Evolutionary conservation across 2,113 vertebrate genomes (phyloP).

Genomic region (Phaethornis superciliosus): DNA sequence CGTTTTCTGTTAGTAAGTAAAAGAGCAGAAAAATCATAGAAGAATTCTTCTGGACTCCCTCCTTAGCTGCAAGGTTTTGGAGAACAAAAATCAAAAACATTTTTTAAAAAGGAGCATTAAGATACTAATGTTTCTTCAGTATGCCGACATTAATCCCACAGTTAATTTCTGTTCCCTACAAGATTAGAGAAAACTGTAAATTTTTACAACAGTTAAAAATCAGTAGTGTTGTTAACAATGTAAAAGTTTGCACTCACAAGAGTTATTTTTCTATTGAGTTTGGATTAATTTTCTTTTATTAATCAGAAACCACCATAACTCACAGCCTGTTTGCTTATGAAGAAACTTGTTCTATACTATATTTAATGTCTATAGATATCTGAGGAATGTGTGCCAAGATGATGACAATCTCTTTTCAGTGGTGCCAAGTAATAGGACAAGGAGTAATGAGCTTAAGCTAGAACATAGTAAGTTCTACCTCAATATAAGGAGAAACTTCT

Average conservation of each 20-base stretch:
- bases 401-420: too few relatives aligned
- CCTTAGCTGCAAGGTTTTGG: not conserved
- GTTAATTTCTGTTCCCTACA: not conserved
- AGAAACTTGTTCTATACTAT: not conserved
- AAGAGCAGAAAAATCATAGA: not conserved
- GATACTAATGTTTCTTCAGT: not conserved
- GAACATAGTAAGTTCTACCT: too few relatives aligned
- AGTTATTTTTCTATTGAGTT: not conserved
- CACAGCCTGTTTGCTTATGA: not conserved
- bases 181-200: not conserved
- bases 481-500: too few relatives aligned
- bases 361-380: not conserved
- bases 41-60: not conserved
- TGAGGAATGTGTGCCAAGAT: too few relatives aligned
- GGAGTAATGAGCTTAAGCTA: too few relatives aligned
- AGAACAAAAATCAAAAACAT: not conserved
- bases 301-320: not conserved
- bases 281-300: not conserved
- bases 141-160: rapidly evolving
- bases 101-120: not conserved
- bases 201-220: not conserved
- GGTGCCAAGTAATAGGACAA: too few relatives aligned
- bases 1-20: not conserved
- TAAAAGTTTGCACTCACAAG: not conserved
- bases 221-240: not conserved